These are phyloP conservation scores for Alosa sapidissima DNA, from an alignment of 2,797 vertebrate genomes.

Conservation along the genomic window DNA sequence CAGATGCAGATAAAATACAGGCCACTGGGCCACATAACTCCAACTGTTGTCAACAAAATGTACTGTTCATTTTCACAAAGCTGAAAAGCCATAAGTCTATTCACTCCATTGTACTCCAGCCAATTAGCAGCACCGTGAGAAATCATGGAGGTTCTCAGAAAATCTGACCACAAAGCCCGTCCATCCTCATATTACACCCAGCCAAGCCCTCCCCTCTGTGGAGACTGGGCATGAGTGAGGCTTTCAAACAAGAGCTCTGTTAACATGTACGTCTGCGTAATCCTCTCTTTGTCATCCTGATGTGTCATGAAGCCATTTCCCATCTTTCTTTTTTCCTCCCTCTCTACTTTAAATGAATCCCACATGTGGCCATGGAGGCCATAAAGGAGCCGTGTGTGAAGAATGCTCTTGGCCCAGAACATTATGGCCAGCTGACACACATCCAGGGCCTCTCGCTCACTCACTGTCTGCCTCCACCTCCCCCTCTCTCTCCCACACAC, in stretches of 20 bases:
- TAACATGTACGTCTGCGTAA: conserved; percentile 63
- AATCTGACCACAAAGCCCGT: conserved; percentile 45
- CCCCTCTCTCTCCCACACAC: conserved; percentile 43
- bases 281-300: conserved; percentile 70
- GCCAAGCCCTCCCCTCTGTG: conserved; percentile 51
- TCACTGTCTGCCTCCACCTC: conserved; percentile 38
- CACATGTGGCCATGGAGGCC: conserved; percentile 69
- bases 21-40: background rate
- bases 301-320: conserved; percentile 79
- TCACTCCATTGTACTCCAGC: conserved; percentile 51
- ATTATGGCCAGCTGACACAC: conserved; percentile 69
- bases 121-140: conserved; percentile 54
- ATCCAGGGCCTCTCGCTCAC: conserved; percentile 64
- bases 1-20: background rate
- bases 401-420: conserved; percentile 57
- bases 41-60: background rate
- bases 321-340: conserved; percentile 52
- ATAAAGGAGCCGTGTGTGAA: conserved; percentile 65
- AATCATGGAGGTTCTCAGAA: conserved; percentile 54
- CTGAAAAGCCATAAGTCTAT: conserved; percentile 26
- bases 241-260: conserved; percentile 48
- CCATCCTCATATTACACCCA: conserved; percentile 40
- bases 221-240: conserved; percentile 47
- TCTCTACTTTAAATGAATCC: conserved; percentile 75
- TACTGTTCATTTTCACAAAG: conserved; percentile 11